A percentile compares a stretch with the other conserved stretches of the same genome.
Conservation (phyloP, 2,888 invertebrate species). For the Bruchidius siliquastri region DNA sequence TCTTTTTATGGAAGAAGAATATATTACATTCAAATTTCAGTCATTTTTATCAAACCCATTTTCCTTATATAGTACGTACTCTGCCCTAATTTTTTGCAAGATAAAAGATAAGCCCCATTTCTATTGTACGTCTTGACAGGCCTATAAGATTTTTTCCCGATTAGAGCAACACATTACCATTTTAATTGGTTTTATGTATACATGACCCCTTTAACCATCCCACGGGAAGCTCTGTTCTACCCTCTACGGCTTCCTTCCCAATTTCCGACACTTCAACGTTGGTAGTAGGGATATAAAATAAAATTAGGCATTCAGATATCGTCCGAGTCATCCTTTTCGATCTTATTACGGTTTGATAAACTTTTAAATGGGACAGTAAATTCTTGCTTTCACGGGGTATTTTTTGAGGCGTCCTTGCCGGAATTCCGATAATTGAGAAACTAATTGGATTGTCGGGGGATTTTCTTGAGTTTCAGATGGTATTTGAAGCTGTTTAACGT, state of each 20-base stretch:
- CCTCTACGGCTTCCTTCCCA: background rate
- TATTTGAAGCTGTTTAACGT: background rate
- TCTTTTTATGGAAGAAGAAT: too few relatives aligned
- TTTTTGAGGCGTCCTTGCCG: background rate
- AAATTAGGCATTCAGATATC: background rate
- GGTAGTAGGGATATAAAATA: background rate
- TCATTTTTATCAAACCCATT: background rate
- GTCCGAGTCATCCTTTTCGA: background rate
- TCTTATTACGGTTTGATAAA: background rate
- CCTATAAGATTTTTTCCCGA: background rate
- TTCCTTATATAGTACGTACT: background rate
- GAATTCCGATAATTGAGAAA: background rate
- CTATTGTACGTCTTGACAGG: background rate
- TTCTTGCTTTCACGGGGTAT: background rate
- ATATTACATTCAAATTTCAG: too few relatives aligned
- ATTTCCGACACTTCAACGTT: background rate
- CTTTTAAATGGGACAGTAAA: background rate
- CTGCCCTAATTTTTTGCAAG: background rate
- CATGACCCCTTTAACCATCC: background rate
- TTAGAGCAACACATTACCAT: background rate
- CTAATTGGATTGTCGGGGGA: background rate
- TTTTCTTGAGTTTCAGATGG: background rate
- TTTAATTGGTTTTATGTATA: background rate
- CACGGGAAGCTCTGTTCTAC: background rate
- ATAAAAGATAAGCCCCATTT: background rate